Evolutionary conservation across 2,797 vertebrate genomes (phyloP), one percentile per base, ranked within the genome.

Genomic region (Trichosurus vulpecula): DNA sequence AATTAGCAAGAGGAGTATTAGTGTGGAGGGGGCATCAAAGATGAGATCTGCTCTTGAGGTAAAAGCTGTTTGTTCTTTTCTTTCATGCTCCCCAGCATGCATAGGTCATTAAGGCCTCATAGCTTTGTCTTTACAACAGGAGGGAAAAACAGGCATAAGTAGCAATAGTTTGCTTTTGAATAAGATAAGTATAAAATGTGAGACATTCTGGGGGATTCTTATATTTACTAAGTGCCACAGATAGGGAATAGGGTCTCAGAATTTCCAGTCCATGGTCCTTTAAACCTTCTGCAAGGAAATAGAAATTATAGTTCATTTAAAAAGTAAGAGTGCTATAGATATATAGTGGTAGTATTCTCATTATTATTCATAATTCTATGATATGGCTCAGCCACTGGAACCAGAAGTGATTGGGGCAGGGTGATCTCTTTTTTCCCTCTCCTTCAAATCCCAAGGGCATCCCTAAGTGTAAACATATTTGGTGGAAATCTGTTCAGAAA

Each of bases 31-130:
- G 96, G 91, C n/a, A 47, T 81, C 19, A 47, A 47, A 81, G 8
- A 74, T 81, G n/a, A 81, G 19, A 25, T 25, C 19, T 81, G 0
- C 47, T 81, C 14, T 41, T 74, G n/a, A 22, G 2, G n/a, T 41
- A 91, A 52, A 61, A 47, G 3, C 14, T 87, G 57, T 93, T 92
- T 94, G 52, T 2, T 95, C 93, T 94, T 12, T 22, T 92, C 55
- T 93, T 87, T 96, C 61, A 87, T 96, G 57, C 3, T 16, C n/a
- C 74, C 56, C 91, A 47, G 41, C 93, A 52, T 94, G n/a, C 90
- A 2, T 11, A 91, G 52, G 89, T 90, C 92, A 51, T 57, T 87
- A 94, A n/a, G 6, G 25, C 1, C 95, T 97, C 96, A 93, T 91
- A 92, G 6, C 13, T 30, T 41, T 93, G 6, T 91, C 27, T 90